Conservation (phyloP, 2,113 vertebrate species). For the Ptilorrhoa leucosticta region DNA sequence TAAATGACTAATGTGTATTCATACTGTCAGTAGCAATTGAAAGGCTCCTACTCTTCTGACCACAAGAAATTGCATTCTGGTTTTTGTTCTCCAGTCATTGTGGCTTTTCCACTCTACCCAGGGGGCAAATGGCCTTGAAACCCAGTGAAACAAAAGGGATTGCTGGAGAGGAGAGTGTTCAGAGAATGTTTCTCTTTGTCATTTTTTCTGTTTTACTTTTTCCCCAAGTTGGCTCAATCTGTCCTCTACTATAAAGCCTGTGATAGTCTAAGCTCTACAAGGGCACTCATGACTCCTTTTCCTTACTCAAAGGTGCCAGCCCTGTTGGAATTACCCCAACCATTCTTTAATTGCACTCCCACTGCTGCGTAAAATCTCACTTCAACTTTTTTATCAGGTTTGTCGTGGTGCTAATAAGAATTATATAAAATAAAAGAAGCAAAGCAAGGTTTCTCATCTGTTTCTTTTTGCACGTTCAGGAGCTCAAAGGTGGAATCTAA, state of each 20-base stretch:
- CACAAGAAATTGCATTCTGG: not conserved
- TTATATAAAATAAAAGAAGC: not conserved
- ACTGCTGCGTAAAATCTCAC: fast-evolving
- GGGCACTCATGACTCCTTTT: not conserved
- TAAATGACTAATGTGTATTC: conserved; percentile 27
- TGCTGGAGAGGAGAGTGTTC: not conserved
- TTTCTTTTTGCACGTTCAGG: not conserved
- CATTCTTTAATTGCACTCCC: not conserved
- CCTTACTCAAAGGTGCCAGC: not conserved
- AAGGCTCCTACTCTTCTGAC: not conserved
- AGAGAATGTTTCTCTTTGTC: not conserved
- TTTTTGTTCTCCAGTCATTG: conserved; percentile 5
- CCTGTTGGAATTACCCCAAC: not conserved
- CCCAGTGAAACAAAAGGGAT: not conserved
- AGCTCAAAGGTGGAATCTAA: not conserved
- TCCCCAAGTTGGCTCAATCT: not conserved
- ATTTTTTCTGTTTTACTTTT: not conserved
- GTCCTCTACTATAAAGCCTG: not conserved
- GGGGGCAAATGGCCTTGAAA: not conserved
- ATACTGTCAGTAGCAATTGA: conserved; percentile 2
- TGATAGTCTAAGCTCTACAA: not conserved
- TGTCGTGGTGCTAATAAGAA: not conserved
- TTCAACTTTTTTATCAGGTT: not conserved
- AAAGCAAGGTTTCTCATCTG: not conserved
- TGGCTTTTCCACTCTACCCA: not conserved